Evolutionary conservation across 2,888 invertebrate genomes (phyloP).

Genomic region (Eupithecia pulchellata): DNA sequence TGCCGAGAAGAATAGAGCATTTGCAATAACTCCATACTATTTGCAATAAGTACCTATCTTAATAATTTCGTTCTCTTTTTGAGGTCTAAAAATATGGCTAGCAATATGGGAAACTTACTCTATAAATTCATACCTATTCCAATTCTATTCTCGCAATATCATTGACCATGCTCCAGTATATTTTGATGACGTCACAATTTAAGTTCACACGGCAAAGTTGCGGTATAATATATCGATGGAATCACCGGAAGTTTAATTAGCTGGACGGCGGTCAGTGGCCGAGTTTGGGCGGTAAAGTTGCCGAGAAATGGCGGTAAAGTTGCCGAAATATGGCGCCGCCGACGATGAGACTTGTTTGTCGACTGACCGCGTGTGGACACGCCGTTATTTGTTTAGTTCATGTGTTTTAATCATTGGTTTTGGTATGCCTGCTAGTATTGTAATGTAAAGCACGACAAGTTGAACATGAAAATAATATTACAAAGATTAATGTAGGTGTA

Average conservation of each 20-base stretch:
- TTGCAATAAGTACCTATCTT: too few relatives aligned
- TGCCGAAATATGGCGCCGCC: slow-evolving; percentile 35
- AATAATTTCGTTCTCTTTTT: too few relatives aligned
- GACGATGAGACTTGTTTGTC: slow-evolving; percentile 28
- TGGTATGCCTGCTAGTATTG: too few relatives aligned
- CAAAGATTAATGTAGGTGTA: neutral
- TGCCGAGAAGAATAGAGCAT: neutral
- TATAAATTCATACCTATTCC: too few relatives aligned
- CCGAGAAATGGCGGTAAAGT: slow-evolving; percentile 42
- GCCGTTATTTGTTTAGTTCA: slow-evolving; percentile 31
- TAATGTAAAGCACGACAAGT: too few relatives aligned
- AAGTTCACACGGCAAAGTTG: slow-evolving; percentile 5
- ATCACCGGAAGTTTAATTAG: slow-evolving; percentile 43
- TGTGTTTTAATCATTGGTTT: slow-evolving; percentile 10
- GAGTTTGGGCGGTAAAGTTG: slow-evolving; percentile 36
- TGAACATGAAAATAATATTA: neutral
- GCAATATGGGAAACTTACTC: too few relatives aligned
- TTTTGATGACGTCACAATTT: slow-evolving; percentile 9
- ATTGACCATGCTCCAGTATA: neutral
- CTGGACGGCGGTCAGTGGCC: slow-evolving; percentile 23
- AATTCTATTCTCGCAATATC: neutral
- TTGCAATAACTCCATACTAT: too few relatives aligned
- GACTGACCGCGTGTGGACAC: slow-evolving; percentile 26
- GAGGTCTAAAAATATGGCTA: too few relatives aligned
- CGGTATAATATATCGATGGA: slow-evolving; percentile 16